A percentile compares a stretch with the other conserved stretches of the same genome.
phyloP scores from a whole-genome alignment of 2,888 invertebrate species.

The Chaitophorus viminalis region DNA sequence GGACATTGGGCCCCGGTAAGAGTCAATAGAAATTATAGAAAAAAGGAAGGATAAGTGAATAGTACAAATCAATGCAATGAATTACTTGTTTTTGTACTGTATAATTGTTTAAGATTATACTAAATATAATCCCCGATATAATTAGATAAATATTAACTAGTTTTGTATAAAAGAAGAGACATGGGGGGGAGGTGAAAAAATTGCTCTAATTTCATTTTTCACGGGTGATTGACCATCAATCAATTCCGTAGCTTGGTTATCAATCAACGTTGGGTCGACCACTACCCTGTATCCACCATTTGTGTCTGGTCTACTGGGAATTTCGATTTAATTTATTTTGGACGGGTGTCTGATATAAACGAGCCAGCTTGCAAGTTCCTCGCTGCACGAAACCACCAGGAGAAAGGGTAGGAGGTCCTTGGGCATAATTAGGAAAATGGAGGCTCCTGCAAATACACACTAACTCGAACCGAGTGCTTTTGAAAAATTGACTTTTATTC shows the following conservation, averaged over 20 bases:
- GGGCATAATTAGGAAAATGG: constrained; percentile 53
- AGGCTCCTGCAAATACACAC: constrained; percentile 16
- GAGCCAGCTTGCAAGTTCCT: constrained; percentile 59
- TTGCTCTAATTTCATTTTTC: constrained; percentile 61
- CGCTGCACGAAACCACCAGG: not conserved
- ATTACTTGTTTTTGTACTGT: not conserved
- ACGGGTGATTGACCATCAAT: constrained; percentile 59
- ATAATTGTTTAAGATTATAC: not conserved
- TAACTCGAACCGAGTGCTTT: constrained; percentile 40
- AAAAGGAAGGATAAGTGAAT: not conserved
- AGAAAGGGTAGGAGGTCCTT: not conserved
- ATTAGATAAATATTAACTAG: constrained; percentile 18
- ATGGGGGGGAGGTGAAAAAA: constrained; percentile 11
- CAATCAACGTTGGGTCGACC: constrained; percentile 60
- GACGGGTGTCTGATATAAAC: constrained; percentile 58
- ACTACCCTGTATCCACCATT: constrained; percentile 26
- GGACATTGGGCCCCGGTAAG: not conserved
- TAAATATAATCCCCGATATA: not conserved
- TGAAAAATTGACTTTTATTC: constrained; percentile 55
- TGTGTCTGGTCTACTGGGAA: constrained; percentile 38
- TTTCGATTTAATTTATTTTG: constrained; percentile 61
- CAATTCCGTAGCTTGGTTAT: constrained; percentile 54
- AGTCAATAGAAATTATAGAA: not conserved
- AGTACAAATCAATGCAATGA: constrained; percentile 12
- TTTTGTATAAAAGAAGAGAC: not conserved